Percentiles rank a stretch among this genome's conserved stretches.
Conservation (phyloP, 1,140 invertebrate species). For the Papilio aristodemus region DNA sequence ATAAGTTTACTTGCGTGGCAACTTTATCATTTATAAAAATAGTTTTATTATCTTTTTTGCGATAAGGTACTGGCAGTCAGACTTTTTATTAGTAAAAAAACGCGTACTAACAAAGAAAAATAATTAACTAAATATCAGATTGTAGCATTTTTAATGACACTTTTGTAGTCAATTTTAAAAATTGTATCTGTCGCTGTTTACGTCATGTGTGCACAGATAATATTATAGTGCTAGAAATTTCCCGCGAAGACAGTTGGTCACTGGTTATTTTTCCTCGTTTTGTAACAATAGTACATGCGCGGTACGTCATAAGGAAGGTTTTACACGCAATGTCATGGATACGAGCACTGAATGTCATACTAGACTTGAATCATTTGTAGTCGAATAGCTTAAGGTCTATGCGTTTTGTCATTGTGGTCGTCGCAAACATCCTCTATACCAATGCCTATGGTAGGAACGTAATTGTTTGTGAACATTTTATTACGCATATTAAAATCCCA, state of each 20-base stretch:
- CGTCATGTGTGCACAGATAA: background rate
- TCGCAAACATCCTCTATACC: background rate
- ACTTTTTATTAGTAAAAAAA: background rate
- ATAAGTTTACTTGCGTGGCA: background rate
- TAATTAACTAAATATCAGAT: too few relatives aligned
- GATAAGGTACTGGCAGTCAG: background rate
- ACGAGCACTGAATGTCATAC: background rate
- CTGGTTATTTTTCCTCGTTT: background rate
- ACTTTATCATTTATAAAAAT: conserved; percentile 11
- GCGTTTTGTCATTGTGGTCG: background rate
- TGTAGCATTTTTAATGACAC: too few relatives aligned
- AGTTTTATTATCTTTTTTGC: conserved; percentile 23
- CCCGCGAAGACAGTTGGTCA: conserved; percentile 3
- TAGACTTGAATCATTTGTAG: background rate
- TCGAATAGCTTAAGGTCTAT: background rate
- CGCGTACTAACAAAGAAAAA: background rate
- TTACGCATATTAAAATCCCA: background rate
- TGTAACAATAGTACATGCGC: background rate
- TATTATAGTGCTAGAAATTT: background rate
- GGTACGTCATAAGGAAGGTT: background rate
- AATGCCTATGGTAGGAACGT: background rate
- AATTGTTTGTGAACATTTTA: background rate
- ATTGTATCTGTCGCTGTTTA: background rate
- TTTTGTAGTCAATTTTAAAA: too few relatives aligned
- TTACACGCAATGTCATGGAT: background rate